These are phyloP conservation scores for Xiphophorus hellerii DNA, from an alignment of 2,113 vertebrate genomes.

Conservation along the genomic window DNA sequence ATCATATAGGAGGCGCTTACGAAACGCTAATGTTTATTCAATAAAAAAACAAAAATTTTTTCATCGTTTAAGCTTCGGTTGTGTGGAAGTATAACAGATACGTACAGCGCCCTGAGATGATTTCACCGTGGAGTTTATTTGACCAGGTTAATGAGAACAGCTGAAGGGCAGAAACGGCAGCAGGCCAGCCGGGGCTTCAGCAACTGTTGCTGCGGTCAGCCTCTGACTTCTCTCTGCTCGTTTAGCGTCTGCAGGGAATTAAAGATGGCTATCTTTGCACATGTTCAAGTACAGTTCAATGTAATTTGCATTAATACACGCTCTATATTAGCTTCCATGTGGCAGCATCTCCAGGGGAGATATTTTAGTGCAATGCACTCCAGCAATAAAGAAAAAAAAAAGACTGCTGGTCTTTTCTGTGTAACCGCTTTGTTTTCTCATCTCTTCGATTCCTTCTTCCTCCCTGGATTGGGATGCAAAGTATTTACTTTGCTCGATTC, in stretches of 20 bases:
- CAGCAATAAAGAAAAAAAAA: constrained; percentile 16
- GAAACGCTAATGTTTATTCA: background rate
- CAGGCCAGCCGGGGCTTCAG: constrained; percentile 21
- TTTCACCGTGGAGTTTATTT: background rate
- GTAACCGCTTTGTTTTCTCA: background rate
- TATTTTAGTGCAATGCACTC: constrained; percentile 44
- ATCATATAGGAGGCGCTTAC: background rate
- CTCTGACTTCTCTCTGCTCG: constrained; percentile 41
- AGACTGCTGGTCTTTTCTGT: constrained; percentile 22
- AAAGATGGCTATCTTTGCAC: constrained; percentile 30
- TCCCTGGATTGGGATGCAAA: constrained; percentile 8
- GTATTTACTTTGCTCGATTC: constrained; percentile 15
- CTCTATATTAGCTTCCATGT: constrained; percentile 58
- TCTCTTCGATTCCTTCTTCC: background rate
- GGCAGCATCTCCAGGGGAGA: constrained; percentile 19
- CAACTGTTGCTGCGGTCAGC: constrained; percentile 55
- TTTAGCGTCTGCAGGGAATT: constrained; percentile 33
- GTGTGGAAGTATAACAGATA: background rate
- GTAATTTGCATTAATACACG: constrained; percentile 69
- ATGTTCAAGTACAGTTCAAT: constrained; percentile 37
- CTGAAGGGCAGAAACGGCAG: constrained; percentile 43
- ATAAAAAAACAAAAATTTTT: background rate
- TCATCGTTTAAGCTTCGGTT: too few relatives aligned
- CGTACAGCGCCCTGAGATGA: background rate
- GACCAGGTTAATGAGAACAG: constrained; percentile 56